Conservation (phyloP, 2,113 vertebrate genomes). For the Hyperoodon ampullatus region DNA sequence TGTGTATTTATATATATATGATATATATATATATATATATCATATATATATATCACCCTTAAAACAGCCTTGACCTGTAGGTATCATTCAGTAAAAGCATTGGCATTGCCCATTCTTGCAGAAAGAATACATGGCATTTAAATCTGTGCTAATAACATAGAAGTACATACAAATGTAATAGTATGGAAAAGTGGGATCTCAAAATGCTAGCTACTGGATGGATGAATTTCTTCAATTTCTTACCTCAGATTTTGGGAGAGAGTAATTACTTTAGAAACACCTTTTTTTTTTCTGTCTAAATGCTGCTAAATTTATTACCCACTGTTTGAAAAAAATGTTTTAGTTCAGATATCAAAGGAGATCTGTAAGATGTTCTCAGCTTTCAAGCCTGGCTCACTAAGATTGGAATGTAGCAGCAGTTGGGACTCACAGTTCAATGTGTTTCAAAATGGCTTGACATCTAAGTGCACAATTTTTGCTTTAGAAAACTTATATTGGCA, state of each 20-base stretch:
- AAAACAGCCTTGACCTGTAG: neutral
- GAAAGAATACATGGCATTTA: neutral
- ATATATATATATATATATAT: too few relatives aligned
- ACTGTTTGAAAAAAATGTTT: constrained; percentile 26
- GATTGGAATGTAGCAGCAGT: neutral
- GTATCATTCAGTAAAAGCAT: neutral
- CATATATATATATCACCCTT: neutral
- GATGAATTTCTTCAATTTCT: neutral
- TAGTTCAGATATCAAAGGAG: neutral
- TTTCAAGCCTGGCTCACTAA: neutral
- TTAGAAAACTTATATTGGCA: neutral
- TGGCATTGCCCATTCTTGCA: neutral
- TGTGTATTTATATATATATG: rapidly evolving
- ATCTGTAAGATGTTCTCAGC: neutral
- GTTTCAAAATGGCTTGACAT: neutral
- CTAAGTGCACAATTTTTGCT: neutral
- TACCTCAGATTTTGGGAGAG: neutral
- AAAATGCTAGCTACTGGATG: neutral
- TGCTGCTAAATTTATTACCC: neutral
- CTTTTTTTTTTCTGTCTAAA: neutral
- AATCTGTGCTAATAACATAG: neutral
- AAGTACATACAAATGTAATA: neutral
- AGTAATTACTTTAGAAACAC: neutral
- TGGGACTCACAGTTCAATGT: neutral
- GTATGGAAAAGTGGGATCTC: neutral